phyloP scores from a whole-genome alignment of 2,113 vertebrate genomes.

The Thamnophis sirtalis region DNA sequence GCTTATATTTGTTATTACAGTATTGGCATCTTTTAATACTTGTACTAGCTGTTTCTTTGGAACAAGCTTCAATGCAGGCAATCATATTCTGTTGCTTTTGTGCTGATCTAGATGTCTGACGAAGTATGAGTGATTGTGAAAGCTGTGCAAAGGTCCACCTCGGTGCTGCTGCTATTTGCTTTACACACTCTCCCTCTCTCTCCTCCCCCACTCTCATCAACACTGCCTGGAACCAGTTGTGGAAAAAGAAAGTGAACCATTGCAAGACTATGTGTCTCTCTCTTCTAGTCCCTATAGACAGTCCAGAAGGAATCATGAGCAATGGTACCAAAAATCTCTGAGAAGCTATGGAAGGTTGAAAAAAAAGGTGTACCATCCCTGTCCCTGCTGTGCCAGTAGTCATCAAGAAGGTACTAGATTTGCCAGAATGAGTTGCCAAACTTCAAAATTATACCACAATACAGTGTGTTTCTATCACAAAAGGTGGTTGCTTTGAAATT shows the following conservation, averaged over 20 bases:
- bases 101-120: background rate
- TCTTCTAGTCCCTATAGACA: background rate
- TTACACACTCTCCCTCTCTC: background rate
- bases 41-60: background rate
- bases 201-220: background rate
- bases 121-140: background rate
- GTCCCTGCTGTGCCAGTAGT: background rate
- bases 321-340: background rate
- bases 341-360: background rate
- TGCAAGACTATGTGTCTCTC: background rate
- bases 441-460: background rate
- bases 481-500: background rate
- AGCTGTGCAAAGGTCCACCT: background rate
- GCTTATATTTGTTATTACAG: background rate
- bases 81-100: background rate
- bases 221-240: background rate
- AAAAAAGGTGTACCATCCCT: background rate
- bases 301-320: background rate
- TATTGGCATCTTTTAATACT: background rate
- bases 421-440: background rate
- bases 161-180: background rate
- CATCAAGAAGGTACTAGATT: background rate
- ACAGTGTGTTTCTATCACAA: background rate
- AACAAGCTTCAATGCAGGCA: background rate
- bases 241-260: background rate